Conservation (phyloP, 2,113 vertebrate genomes). For the Phaethornis superciliosus region DNA sequence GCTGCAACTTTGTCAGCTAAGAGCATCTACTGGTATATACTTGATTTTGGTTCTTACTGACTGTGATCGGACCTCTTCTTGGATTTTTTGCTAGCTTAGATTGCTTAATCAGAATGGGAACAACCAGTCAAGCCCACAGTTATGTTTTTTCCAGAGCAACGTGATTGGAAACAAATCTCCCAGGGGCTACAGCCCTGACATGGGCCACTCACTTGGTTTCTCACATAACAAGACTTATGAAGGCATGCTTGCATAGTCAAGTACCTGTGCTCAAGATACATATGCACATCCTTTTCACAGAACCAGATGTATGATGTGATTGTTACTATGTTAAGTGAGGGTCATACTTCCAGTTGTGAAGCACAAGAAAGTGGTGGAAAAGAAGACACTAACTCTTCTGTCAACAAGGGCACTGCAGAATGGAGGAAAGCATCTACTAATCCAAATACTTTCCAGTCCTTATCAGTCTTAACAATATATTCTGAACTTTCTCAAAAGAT, state of each 20-base stretch:
- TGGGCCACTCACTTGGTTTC: background rate
- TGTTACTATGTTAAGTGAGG: background rate
- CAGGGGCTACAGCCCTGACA: background rate
- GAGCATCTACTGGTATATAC: background rate
- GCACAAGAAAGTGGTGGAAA: background rate
- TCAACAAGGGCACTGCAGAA: background rate
- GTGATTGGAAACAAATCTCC: background rate
- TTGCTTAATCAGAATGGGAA: background rate
- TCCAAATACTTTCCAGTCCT: background rate
- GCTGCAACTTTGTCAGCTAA: background rate
- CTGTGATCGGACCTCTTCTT: background rate
- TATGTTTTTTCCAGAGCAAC: background rate
- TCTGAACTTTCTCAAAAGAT: background rate
- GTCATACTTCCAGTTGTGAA: background rate
- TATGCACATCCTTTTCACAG: background rate
- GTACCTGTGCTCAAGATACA: background rate
- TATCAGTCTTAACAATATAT: background rate
- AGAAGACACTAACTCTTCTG: background rate
- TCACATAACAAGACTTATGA: background rate
- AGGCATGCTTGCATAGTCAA: background rate
- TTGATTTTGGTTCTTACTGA: background rate
- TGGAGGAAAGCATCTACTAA: background rate
- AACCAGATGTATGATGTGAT: background rate
- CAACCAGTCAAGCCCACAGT: background rate
- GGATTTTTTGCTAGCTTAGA: background rate